A percentile compares a stretch with the other conserved stretches of the same genome.
Conservation (phyloP, 2,797 vertebrate genomes). For the Clarias platycephalus region DNA sequence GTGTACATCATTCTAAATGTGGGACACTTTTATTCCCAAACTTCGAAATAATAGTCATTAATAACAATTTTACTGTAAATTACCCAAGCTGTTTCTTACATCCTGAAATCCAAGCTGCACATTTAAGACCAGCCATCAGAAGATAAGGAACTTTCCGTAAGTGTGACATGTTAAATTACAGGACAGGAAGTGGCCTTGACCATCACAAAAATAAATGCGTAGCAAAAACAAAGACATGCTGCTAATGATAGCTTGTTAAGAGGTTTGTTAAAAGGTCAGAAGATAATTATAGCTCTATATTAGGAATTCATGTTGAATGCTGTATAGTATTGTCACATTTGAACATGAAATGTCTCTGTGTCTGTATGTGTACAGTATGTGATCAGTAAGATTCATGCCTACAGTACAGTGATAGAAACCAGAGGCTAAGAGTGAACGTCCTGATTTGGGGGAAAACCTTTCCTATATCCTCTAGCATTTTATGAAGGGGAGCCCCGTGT, state of each 20-base stretch:
- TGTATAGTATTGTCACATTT: not conserved
- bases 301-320: slow-evolving; percentile 40
- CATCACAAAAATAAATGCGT: slow-evolving; percentile 6
- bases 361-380: not conserved
- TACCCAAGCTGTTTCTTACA: not conserved
- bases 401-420: not conserved
- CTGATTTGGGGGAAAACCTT: slow-evolving; percentile 51
- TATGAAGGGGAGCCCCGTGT: slow-evolving; percentile 65
- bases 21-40: not conserved
- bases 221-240: slow-evolving; percentile 51
- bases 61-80: not conserved
- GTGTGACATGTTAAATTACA: not conserved
- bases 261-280: slow-evolving; percentile 61
- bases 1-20: not conserved
- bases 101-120: not conserved
- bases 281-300: slow-evolving; percentile 67
- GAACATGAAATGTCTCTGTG: not conserved
- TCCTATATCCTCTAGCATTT: slow-evolving; percentile 61
- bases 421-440: not conserved
- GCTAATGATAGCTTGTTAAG: slow-evolving; percentile 56
- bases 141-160: not conserved
- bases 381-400: not conserved
- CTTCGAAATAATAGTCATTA: not conserved
- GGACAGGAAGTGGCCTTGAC: slow-evolving; percentile 21
- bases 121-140: not conserved